Base-by-base conservation (phyloP, 2,113 vertebrate species). In the Nibea albiflora region DNA sequence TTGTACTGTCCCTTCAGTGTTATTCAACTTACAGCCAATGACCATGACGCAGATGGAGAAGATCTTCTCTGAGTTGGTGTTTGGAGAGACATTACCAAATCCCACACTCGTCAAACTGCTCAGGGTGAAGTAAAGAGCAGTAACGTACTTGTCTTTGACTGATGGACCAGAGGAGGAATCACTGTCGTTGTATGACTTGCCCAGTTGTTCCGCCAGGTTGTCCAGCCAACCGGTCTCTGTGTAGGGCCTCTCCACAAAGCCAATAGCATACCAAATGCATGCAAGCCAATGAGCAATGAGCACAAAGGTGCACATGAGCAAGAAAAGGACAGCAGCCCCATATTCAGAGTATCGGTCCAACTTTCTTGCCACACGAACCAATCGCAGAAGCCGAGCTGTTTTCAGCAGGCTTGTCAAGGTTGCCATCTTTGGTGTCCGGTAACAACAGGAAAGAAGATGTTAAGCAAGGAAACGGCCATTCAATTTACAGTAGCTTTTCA, bases 41-140 rank as follows among this genome's bases (percentile, higher is more conserved):
- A 99, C 96, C 98, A 99, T 99, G 94, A 99, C 96, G 1, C 98
- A 99, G 95, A 99, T 99, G 87, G 98, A 99, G 95, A 99, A 99
- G 91, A 99, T 96, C 96, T 99, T 99, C 94, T 99, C 98, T 0
- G 98, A 99, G 93, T 99, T 99, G 91, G 98, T 99, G 93, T 99
- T 99, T 81, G 98, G 98, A 0, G 98, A 99, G 60, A 99, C 97
- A 0, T 99, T 99, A 28, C 98, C 98, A 0, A 99, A 99, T 5
- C 98, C 98, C 52, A 99, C 98, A 0, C 98, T 99, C 49, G 98
- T 99, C 91, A 99, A 95, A 88, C 98, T 99, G 94, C 98, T 99
- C 95, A 99, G 96, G 90, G 98, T 99, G 94, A 99, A 99, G 95
- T 99, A 99, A 42, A 99, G 96, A 1, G 98, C 98, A 0, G 98